Evolutionary conservation across 2,888 invertebrate genomes (phyloP).

Genomic region (Parnassius apollo): DNA sequence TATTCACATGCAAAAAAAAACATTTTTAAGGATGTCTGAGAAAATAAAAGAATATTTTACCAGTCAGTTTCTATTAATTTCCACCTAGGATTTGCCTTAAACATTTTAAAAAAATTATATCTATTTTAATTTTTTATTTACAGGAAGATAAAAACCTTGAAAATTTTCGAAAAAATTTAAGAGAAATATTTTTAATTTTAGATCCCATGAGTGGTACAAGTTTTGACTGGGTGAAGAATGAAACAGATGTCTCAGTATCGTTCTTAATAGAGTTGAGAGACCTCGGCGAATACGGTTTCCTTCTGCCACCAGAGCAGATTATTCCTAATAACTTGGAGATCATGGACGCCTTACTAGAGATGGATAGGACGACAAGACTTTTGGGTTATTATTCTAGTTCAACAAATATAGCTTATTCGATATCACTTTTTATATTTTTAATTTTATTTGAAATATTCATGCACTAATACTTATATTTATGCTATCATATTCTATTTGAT

Average conservation of each 20-base stretch:
- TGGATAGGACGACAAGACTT: constrained; percentile 56
- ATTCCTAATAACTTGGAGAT: constrained; percentile 81
- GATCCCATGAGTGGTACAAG: constrained; percentile 76
- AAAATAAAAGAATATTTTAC: no score
- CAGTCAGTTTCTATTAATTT: no score
- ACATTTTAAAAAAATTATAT: no score
- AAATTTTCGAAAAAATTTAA: neutral
- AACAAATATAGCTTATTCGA: constrained; percentile 34
- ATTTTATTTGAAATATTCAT: constrained; percentile 11
- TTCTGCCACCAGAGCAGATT: constrained; percentile 78
- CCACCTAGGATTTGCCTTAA: no score
- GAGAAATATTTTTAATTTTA: constrained; percentile 38
- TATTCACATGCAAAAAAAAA: no score
- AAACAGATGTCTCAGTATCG: constrained; percentile 71
- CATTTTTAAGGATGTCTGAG: no score
- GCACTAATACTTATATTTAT: neutral
- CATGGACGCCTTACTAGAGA: constrained; percentile 77
- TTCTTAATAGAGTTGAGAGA: constrained; percentile 83
- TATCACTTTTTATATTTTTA: constrained; percentile 33
- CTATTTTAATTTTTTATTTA: no score
- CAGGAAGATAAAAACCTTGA: no score
- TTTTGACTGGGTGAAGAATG: constrained; percentile 82
- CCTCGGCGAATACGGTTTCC: constrained; percentile 78
- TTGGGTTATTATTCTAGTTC: constrained; percentile 50
- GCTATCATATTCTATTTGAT: no score